These are phyloP conservation scores for Calliopum simillimum DNA, from an alignment of 2,888 invertebrate genomes.

Conservation along the genomic window DNA sequence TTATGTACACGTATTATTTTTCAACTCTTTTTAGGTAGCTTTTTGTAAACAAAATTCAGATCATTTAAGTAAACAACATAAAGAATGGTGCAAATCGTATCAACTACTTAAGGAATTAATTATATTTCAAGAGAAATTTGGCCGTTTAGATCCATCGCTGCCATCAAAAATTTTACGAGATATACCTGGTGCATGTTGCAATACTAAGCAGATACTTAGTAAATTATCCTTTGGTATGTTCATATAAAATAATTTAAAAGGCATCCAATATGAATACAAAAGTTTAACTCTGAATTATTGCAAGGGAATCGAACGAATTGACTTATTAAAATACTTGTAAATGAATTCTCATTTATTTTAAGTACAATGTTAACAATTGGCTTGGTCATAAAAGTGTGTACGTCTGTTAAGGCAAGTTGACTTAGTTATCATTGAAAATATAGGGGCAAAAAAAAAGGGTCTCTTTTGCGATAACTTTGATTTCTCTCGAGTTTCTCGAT, in stretches of 20 bases:
- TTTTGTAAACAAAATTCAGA: conserved; percentile 69
- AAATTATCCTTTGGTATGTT: conserved; percentile 56
- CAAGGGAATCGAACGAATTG: no score
- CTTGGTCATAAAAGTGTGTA: no score
- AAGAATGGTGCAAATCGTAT: conserved; percentile 74
- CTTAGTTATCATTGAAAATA: no score
- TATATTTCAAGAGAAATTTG: conserved; percentile 71
- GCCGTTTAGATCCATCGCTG: conserved; percentile 71
- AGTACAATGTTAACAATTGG: no score
- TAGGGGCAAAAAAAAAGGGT: no score
- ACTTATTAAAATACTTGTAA: no score
- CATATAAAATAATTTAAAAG: no score
- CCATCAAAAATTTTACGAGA: conserved; percentile 69
- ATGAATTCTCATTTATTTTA: no score
- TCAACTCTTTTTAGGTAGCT: conserved; percentile 66
- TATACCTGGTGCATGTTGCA: conserved; percentile 53
- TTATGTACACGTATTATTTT: no score
- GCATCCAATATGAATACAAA: not conserved
- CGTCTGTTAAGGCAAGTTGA: no score
- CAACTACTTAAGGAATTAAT: conserved; percentile 73
- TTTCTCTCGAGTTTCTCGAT: no score
- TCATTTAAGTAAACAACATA: conserved; percentile 68
- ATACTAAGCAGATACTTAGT: conserved; percentile 56
- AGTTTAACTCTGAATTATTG: conserved; percentile 2
- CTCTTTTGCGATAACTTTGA: no score